Evolutionary conservation across 2,888 invertebrate genomes (phyloP).

Genomic region (Camptogramma bilineatum): DNA sequence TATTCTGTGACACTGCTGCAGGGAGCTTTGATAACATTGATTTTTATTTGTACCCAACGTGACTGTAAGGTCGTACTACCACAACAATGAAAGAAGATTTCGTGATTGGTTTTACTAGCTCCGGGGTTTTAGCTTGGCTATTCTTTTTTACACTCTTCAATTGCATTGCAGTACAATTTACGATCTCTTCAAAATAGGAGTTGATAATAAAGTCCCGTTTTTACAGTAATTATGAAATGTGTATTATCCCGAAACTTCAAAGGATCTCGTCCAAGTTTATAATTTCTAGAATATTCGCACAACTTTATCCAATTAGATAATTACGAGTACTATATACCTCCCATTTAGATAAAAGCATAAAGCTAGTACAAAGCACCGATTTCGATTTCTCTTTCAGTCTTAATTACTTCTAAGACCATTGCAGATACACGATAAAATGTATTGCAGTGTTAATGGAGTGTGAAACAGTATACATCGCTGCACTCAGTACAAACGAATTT

Average conservation of each 20-base stretch:
- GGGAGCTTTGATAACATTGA: background rate
- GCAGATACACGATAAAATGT: conserved; percentile 17
- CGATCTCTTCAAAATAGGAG: too few relatives aligned
- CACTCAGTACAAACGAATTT: background rate
- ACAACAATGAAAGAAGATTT: background rate
- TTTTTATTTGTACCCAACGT: background rate
- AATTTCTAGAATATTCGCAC: conserved; percentile 5
- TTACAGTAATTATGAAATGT: background rate
- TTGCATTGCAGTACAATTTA: too few relatives aligned
- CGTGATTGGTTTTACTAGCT: background rate
- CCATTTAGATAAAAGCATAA: background rate
- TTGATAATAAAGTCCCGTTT: background rate
- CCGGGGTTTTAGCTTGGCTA: background rate
- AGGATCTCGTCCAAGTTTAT: background rate
- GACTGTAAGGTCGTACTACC: background rate
- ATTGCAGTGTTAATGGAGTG: conserved; percentile 13
- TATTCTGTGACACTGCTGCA: background rate
- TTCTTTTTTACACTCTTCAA: background rate
- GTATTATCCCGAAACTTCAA: background rate
- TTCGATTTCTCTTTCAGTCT: conserved; percentile 9
- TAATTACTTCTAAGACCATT: conserved; percentile 16
- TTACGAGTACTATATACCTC: background rate
- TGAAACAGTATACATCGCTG: background rate
- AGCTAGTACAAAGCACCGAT: background rate
- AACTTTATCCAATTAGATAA: conserved; percentile 3